Conservation (phyloP, 2,888 invertebrate genomes). For the Oligia latruncula region DNA sequence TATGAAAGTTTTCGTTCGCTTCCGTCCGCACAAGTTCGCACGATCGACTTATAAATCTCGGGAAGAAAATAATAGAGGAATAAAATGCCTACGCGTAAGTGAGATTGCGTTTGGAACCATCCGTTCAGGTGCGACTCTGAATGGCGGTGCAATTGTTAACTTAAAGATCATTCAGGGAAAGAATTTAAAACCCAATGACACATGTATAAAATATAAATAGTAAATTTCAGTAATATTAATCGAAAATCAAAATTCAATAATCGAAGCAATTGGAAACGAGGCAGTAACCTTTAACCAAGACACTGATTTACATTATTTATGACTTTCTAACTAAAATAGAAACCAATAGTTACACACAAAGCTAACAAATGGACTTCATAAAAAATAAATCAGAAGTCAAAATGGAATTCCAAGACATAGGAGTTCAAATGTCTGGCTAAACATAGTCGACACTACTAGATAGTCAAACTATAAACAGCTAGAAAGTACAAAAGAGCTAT, state of each 20-base stretch:
- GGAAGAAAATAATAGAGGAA: constrained; percentile 69
- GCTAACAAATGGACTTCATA: constrained; percentile 10
- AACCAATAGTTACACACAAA: neutral
- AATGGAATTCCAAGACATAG: constrained; percentile 1
- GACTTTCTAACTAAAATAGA: constrained; percentile 22
- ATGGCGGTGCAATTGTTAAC: constrained; percentile 40
- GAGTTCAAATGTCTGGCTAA: constrained; percentile 3
- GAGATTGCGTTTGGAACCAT: constrained; percentile 44
- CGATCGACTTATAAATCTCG: constrained; percentile 74
- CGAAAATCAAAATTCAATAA: no score
- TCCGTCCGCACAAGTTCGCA: constrained; percentile 65
- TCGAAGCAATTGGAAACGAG: neutral
- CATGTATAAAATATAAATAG: no score
- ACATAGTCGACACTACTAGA: constrained; percentile 1
- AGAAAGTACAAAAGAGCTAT: constrained; percentile 17
- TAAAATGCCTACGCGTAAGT: constrained; percentile 61
- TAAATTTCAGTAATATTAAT: neutral
- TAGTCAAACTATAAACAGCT: constrained; percentile 14
- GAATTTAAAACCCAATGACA: neutral
- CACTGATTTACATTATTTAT: constrained; percentile 11
- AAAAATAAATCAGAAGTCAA: constrained; percentile 1
- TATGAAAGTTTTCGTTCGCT: constrained; percentile 73
- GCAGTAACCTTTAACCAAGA: constrained; percentile 3
- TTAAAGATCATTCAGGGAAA: neutral
- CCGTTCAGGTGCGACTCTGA: constrained; percentile 36